phyloP scores from a whole-genome alignment of 2,888 invertebrate species.

The Polyommatus icarus region DNA sequence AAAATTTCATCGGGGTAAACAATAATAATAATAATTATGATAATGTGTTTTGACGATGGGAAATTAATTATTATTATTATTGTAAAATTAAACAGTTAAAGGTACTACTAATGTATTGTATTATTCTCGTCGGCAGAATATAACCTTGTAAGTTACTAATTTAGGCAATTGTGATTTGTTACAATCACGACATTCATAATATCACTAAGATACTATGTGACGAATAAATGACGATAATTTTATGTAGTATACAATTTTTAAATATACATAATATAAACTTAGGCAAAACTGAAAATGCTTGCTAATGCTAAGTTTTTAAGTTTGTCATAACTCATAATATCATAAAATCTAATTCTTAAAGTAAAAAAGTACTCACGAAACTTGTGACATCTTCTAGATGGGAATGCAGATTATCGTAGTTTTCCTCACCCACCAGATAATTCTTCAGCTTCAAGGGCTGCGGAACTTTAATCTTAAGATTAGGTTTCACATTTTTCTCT shows the following conservation, averaged over 20 bases:
- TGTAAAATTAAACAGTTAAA: no score
- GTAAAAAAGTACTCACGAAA: slow-evolving; percentile 55
- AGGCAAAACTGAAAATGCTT: no score
- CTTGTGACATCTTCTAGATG: slow-evolving; percentile 50
- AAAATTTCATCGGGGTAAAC: background rate
- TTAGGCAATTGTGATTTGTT: background rate
- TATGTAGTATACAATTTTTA: no score
- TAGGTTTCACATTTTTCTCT: slow-evolving; percentile 56
- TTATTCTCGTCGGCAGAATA: background rate
- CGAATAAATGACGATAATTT: background rate
- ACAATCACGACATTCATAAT: background rate
- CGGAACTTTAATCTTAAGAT: slow-evolving; percentile 65
- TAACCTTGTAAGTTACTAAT: background rate
- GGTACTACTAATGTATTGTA: background rate
- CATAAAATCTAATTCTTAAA: no score
- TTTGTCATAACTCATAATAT: no score
- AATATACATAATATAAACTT: background rate
- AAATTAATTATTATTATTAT: no score
- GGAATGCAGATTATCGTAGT: slow-evolving; percentile 62
- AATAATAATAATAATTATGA: no score
- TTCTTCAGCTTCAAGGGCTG: slow-evolving; percentile 66
- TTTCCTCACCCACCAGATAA: slow-evolving; percentile 55
- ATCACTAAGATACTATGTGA: background rate
- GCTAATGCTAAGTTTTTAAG: no score
- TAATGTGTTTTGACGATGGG: no score